Conservation (phyloP, 2,888 invertebrate species). For the Scaeva pyrastri region DNA sequence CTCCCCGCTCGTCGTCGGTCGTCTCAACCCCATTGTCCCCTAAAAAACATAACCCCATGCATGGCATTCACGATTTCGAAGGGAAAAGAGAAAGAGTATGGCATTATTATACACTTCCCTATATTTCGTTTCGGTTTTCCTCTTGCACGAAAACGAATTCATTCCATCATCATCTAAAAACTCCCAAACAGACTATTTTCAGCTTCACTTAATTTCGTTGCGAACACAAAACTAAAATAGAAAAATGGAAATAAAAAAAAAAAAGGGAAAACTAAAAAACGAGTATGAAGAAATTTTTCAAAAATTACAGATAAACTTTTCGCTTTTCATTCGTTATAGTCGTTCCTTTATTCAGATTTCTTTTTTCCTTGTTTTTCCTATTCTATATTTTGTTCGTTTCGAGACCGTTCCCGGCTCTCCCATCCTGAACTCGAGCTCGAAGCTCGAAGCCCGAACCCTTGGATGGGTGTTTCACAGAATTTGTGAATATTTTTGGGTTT, state of each 20-base stretch:
- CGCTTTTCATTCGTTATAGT: constrained; percentile 38
- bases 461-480: constrained; percentile 54
- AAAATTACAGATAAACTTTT: constrained; percentile 76
- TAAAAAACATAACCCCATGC: not conserved
- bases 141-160: constrained; percentile 52
- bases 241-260: not conserved
- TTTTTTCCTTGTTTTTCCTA: not conserved
- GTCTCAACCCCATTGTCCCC: not conserved
- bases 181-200: constrained; percentile 72
- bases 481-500: constrained; percentile 43
- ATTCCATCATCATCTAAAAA: constrained; percentile 69
- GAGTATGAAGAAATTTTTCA: constrained; percentile 44
- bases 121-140: constrained; percentile 20
- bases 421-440: too few relatives aligned
- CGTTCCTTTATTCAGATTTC: constrained; percentile 11
- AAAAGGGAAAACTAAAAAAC: constrained; percentile 8
- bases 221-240: constrained; percentile 18
- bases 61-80: constrained; percentile 29
- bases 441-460: not conserved
- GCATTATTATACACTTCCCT: not conserved
- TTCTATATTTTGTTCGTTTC: not conserved
- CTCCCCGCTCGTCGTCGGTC: too few relatives aligned
- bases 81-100: not conserved
- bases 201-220: constrained; percentile 71
- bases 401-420: too few relatives aligned